Percentiles rank a stretch among this genome's conserved stretches.
Conservation (phyloP, 1,140 invertebrate genomes). For the Acyrthosiphon pisum region DNA sequence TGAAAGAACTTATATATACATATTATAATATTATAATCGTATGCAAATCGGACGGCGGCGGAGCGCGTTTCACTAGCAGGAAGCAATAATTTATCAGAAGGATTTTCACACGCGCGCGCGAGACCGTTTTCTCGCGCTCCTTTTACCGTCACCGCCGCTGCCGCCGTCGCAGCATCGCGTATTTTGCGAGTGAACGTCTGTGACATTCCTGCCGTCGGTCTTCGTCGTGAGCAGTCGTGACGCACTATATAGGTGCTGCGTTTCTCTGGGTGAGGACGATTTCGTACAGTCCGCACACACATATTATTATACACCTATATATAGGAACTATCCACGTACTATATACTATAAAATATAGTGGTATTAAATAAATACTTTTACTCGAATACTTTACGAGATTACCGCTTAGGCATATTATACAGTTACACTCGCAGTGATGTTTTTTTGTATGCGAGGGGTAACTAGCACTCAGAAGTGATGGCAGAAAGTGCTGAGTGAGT, state of each 20-base stretch:
- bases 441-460: too few species aligned
- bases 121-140: constrained; percentile 32
- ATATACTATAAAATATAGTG: neutral
- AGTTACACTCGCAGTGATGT: too few species aligned
- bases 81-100: constrained; percentile 32
- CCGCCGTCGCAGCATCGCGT: neutral
- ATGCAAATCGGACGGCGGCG: neutral
- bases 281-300: neutral
- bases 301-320: neutral
- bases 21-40: neutral
- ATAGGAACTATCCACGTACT: neutral
- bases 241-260: neutral
- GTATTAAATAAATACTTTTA: neutral
- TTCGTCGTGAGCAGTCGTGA: neutral
- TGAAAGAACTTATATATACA: constrained; percentile 17
- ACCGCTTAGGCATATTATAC: neutral
- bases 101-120: constrained; percentile 34
- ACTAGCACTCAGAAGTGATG: too few species aligned
- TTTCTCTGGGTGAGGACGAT: neutral
- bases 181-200: neutral
- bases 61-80: neutral
- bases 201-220: neutral
- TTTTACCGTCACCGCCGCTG: neutral
- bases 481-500: too few species aligned
- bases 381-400: neutral